These are phyloP conservation scores for Hydriomena furcata DNA, from an alignment of 2,888 invertebrate genomes.

Conservation along the genomic window DNA sequence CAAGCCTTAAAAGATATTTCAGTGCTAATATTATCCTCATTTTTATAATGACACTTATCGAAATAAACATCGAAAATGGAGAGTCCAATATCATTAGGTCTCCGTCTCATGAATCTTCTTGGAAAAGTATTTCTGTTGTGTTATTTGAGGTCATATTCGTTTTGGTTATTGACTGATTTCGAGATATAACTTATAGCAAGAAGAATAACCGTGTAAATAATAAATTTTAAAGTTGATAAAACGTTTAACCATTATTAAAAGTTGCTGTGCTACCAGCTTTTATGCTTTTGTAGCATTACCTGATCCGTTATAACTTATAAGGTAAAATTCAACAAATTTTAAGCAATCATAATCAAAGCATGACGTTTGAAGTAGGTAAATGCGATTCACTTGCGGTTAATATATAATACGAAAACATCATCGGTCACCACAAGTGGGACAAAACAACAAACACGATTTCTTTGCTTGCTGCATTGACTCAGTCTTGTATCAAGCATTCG, in stretches of 20 bases:
- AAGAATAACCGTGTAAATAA: too few relatives aligned
- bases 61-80: background rate
- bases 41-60: background rate
- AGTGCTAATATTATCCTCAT: background rate
- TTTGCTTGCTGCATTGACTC: constrained; percentile 51
- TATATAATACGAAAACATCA: constrained; percentile 25
- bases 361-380: constrained; percentile 16
- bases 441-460: constrained; percentile 31
- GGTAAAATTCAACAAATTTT: constrained; percentile 8
- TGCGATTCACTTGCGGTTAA: constrained; percentile 25
- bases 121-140: constrained; percentile 6
- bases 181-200: background rate
- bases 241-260: too few relatives aligned
- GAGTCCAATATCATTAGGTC: background rate
- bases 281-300: background rate
- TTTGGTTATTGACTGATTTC: constrained; percentile 2
- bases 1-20: too few relatives aligned
- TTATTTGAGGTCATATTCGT: background rate
- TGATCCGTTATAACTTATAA: constrained; percentile 1
- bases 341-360: constrained; percentile 7
- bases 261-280: too few relatives aligned
- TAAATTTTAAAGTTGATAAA: too few relatives aligned
- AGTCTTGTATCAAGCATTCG: constrained; percentile 50
- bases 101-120: constrained; percentile 2
- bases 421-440: constrained; percentile 17